Evolutionary conservation across 2,113 vertebrate species (phyloP).

Genomic region (Psittacara wagleri): DNA sequence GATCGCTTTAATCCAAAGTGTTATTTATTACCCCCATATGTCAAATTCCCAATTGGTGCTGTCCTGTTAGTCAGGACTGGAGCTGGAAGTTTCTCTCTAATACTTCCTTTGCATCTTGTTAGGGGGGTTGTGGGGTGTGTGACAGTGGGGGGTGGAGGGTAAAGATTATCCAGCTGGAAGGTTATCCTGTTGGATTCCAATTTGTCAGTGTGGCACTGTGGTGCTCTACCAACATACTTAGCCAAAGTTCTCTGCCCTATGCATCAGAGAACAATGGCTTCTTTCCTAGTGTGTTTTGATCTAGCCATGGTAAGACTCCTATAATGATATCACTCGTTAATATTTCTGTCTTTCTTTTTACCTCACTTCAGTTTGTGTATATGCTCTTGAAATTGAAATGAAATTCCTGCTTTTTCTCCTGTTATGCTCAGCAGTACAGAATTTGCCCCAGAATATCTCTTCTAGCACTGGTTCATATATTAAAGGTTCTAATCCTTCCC

Average conservation of each 20-base stretch:
- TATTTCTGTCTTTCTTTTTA: neutral
- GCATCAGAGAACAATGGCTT: neutral
- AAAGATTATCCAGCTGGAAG: neutral
- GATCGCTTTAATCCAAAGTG: constrained; percentile 10
- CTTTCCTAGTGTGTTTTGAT: neutral
- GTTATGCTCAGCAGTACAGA: neutral
- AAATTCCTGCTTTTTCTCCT: neutral
- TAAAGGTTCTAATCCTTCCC: neutral
- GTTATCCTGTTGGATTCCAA: neutral
- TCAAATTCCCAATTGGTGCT: neutral
- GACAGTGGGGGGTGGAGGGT: fast-evolving
- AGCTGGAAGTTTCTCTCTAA: neutral
- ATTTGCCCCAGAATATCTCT: neutral
- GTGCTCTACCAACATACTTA: neutral
- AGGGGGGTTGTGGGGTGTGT: no score
- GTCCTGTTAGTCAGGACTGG: neutral
- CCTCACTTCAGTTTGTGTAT: neutral
- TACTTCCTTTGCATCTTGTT: neutral
- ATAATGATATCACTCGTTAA: neutral
- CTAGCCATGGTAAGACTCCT: neutral
- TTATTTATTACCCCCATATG: constrained; percentile 47
- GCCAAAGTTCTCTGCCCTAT: neutral
- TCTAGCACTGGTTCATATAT: neutral
- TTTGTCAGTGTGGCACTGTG: neutral
- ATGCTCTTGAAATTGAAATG: neutral